Base-by-base conservation (phyloP, 2,888 invertebrate species). In the Heliconius ismenius region DNA sequence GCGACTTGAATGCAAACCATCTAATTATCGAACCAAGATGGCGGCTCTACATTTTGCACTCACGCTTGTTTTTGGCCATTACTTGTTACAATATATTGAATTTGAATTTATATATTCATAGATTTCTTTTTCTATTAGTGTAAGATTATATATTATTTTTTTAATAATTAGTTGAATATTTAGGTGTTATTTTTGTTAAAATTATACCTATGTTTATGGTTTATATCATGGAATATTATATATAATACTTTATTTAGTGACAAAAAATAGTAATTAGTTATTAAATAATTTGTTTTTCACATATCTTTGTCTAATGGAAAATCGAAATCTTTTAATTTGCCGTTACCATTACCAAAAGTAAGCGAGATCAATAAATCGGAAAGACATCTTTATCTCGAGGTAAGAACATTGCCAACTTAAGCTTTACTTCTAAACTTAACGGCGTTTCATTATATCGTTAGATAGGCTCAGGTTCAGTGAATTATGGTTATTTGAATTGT, bases 401-500 rank as follows among this genome's bases (percentile, higher is more conserved):
- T 87, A 87, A 86, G 87, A 86, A 88, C 87, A 81, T 84, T 87
- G 86, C 86, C 87, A 92, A 93, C 90, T 92, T 92, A 91, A 90
- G 89, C 88, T 86, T 86, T 87, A 85, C 88, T 89, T 88, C 83
- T 83, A 84, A 91, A 92, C 89, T 93, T 92, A 92, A 91, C 89
- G 89, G 92, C 88, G 87, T 93, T 94, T 94, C 94, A 94, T 94
- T 94, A 94, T 92, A 92, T 91, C 93, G 92, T 91, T 92, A 93
- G 92, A 91, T 93, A 92, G 92, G 93, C 93, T 93, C 91, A 85
- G 86, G 84, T 89, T 83, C 85, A 82, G 91, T 94, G 94, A 94
- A 86, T 94, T 93, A 94, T 94, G 94, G 94, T 94, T 94, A 94
- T 94, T 94, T 94, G 93, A 94, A 94, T 93, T 93, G 93, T 93